Percentiles rank a stretch among this genome's conserved stretches.
These are phyloP conservation scores for Armadillidium nasatum DNA, from an alignment of 1,140 invertebrate genomes.

Conservation along the genomic window DNA sequence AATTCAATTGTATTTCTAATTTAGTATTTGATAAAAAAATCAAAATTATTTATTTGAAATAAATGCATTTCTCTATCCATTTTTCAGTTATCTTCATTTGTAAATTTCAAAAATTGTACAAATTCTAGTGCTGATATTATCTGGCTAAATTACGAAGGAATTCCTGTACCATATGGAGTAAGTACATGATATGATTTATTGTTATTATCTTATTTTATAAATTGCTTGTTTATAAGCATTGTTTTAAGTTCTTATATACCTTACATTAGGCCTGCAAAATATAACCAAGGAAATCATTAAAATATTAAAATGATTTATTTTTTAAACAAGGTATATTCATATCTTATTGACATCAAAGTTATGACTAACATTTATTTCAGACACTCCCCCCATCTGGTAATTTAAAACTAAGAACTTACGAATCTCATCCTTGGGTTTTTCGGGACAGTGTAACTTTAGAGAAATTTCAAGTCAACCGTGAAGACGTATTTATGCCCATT, in stretches of 20 bases:
- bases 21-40: too few species aligned
- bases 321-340: neutral
- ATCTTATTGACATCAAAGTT: neutral
- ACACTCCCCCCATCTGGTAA: slow-evolving; percentile 17
- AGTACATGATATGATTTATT: neutral
- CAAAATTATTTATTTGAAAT: too few species aligned
- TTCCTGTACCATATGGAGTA: slow-evolving; percentile 28
- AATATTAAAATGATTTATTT: neutral
- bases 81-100: slow-evolving; percentile 15
- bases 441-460: slow-evolving; percentile 31
- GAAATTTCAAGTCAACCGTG: slow-evolving; percentile 30
- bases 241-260: neutral
- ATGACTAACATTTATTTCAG: slow-evolving; percentile 18
- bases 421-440: slow-evolving; percentile 41
- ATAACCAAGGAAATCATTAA: neutral
- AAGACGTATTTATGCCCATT: slow-evolving; percentile 25
- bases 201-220: slow-evolving; percentile 1
- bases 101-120: slow-evolving; percentile 35
- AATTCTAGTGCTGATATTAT: slow-evolving; percentile 33
- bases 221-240: neutral
- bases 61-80: too few species aligned
- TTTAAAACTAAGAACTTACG: slow-evolving; percentile 34
- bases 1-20: too few species aligned
- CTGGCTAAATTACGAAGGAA: slow-evolving; percentile 33
- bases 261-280: neutral